Percentiles rank a stretch among this genome's conserved stretches.
Conservation (phyloP, 2,888 invertebrate species). For the Chalcis sispes region DNA sequence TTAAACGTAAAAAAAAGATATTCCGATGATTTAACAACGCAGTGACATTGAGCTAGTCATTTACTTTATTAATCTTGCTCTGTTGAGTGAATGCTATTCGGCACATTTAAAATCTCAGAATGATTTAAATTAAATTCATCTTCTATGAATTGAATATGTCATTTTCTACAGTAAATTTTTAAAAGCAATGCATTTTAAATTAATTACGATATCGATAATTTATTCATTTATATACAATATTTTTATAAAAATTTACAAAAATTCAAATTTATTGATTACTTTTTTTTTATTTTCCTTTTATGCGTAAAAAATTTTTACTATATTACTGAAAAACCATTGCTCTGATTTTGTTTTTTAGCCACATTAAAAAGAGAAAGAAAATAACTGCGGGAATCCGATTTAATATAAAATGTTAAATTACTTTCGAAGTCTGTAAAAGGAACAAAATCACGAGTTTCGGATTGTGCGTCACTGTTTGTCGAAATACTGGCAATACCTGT, state of each 20-base stretch:
- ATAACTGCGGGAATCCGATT: slow-evolving; percentile 76
- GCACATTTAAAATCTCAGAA: too few relatives aligned
- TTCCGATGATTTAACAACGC: too few relatives aligned
- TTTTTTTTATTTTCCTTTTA: slow-evolving; percentile 11
- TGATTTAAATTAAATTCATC: too few relatives aligned
- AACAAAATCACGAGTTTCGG: slow-evolving; percentile 66
- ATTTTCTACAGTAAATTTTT: too few relatives aligned
- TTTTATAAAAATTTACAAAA: slow-evolving; percentile 28
- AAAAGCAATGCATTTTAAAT: slow-evolving; percentile 4
- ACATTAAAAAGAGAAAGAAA: slow-evolving; percentile 78
- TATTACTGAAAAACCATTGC: slow-evolving; percentile 78
- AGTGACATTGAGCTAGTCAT: too few relatives aligned
- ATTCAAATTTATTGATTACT: slow-evolving; percentile 13
- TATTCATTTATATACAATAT: slow-evolving; percentile 34
- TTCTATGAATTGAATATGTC: too few relatives aligned
- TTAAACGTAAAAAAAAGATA: too few relatives aligned
- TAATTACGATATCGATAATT: too few relatives aligned
- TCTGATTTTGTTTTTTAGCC: slow-evolving; percentile 78
- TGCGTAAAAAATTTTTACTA: slow-evolving; percentile 59
- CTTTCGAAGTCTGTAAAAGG: slow-evolving; percentile 66
- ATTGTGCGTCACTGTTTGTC: slow-evolving; percentile 69
- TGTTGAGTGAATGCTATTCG: too few relatives aligned
- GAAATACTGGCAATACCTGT: slow-evolving; percentile 71
- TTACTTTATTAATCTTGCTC: too few relatives aligned
- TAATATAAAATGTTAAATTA: slow-evolving; percentile 70